Evolutionary conservation across 2,888 invertebrate genomes (phyloP), one percentile per base, ranked within the genome.

Genomic region (Caenorhabditis uteleia): DNA sequence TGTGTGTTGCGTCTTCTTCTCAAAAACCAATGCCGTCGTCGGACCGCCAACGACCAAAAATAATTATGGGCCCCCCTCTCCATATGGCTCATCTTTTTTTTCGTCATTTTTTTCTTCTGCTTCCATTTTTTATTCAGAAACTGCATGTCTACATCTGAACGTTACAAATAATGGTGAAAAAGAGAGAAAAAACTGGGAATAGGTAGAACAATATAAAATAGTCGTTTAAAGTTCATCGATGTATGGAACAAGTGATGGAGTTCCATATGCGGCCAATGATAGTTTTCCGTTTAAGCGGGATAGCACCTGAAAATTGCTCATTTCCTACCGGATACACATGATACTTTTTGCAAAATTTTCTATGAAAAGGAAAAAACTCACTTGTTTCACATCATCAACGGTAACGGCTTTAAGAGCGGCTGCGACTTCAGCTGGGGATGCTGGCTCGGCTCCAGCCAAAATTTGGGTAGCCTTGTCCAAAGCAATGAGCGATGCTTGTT

Each of bases 321-420:
- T n/a, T n/a, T n/a, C n/a, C n/a, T n/a, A n/a, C n/a, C n/a, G n/a
- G n/a, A n/a, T n/a, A 55, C 42, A 10, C 48, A 48, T 27, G 18
- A 36, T 40, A 36, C 1, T 42, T 8, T 10, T 23, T 26, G 31
- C 10, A 34, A 43, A 39, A 25, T 27, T 43, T 31, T 44, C n/a
- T n/a, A n/a, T n/a, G n/a, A n/a, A n/a, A n/a, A n/a, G n/a, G n/a
- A n/a, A n/a, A 48, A 16, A 6, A 31, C 34, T 16, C 20, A 78
- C 78, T 70, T 79, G 72, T 39, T 74, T 75, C 21, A 79, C 75
- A 51, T 79, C 80, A 20, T 75, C 71, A 18, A 61, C 68, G 26
- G 70, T 58, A 18, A 80, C 77, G 7, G 45, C 48, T n/a, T 56
- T 50, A 45, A 80, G 64, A 18, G 58, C 56, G 14, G 70, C 67